Evolutionary conservation across 2,888 invertebrate species (phyloP).

Genomic region (Colletes collaris): DNA sequence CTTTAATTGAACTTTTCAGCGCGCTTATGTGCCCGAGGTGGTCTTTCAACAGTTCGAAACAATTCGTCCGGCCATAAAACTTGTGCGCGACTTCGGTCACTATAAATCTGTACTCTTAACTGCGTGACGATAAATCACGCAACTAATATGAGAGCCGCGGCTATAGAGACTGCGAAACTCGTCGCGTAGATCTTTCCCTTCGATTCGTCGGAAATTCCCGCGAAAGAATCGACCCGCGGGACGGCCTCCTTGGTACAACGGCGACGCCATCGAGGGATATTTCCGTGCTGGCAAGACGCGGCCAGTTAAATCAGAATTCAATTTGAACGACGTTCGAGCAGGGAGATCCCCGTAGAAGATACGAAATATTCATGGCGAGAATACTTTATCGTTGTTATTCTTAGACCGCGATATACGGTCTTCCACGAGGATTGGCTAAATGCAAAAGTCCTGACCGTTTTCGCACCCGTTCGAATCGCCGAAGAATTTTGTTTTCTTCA

Average conservation of each 20-base stretch:
- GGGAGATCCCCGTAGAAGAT: slow-evolving; percentile 67
- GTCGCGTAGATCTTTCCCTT: slow-evolving; percentile 38
- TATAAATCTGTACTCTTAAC: slow-evolving; percentile 63
- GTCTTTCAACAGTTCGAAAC: slow-evolving; percentile 58
- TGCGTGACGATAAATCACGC: slow-evolving; percentile 61
- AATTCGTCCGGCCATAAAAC: slow-evolving; percentile 60
- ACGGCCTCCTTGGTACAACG: slow-evolving; percentile 1
- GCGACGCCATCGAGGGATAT: slow-evolving; percentile 29
- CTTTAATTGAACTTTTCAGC: slow-evolving; percentile 52
- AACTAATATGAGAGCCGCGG: slow-evolving; percentile 41
- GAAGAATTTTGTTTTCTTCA: too few relatives aligned
- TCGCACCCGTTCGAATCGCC: too few relatives aligned
- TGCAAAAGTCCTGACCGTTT: slow-evolving; percentile 6
- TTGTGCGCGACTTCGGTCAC: slow-evolving; percentile 46
- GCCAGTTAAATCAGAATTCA: slow-evolving; percentile 79
- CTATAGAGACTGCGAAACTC: slow-evolving; percentile 50
- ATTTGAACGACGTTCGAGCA: slow-evolving; percentile 69
- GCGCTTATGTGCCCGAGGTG: neutral
- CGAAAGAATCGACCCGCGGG: slow-evolving; percentile 30
- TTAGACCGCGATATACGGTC: slow-evolving; percentile 44
- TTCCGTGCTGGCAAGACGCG: slow-evolving; percentile 51
- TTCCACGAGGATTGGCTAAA: slow-evolving; percentile 32
- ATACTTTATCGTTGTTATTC: slow-evolving; percentile 59
- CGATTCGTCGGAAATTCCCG: slow-evolving; percentile 37
- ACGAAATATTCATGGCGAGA: slow-evolving; percentile 61